A percentile compares a stretch with the other conserved stretches of the same genome.
Conservation (phyloP, 2,113 vertebrate genomes). For the Erythrocercus mccallii region DNA sequence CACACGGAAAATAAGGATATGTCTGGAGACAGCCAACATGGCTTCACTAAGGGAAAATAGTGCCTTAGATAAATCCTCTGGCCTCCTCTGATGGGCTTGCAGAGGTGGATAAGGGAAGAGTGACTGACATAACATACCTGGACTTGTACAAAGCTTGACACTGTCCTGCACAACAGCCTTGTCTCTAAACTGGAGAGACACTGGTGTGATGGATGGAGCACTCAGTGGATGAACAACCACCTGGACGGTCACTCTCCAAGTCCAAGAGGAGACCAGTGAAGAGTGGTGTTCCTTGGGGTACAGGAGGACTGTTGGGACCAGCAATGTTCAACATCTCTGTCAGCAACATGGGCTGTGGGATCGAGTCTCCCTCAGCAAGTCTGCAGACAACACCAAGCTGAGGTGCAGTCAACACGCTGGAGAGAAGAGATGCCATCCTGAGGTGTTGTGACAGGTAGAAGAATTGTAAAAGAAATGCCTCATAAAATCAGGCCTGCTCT, state of each 20-base stretch:
- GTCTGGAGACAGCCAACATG: neutral
- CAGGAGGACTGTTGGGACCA: neutral
- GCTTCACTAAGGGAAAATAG: neutral
- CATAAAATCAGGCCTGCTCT: no score
- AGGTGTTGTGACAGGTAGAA: neutral
- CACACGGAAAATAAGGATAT: neutral
- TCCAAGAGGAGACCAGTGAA: neutral
- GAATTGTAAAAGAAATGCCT: neutral
- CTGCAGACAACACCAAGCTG: neutral
- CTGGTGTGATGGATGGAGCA: neutral
- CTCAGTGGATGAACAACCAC: neutral
- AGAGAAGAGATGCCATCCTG: neutral
- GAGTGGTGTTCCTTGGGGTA: neutral
- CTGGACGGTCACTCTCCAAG: neutral
- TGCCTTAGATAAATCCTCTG: neutral
- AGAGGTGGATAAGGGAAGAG: neutral
- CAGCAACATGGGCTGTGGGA: neutral
- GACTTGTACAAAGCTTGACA: neutral
- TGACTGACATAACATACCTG: neutral
- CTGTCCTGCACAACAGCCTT: neutral
- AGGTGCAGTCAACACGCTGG: rapidly evolving
- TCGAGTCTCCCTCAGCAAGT: neutral
- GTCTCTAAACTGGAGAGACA: neutral
- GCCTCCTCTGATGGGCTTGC: neutral
- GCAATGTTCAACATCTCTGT: neutral